Conservation (phyloP, 2,888 invertebrate species). For the Helobdella robusta region DNA sequence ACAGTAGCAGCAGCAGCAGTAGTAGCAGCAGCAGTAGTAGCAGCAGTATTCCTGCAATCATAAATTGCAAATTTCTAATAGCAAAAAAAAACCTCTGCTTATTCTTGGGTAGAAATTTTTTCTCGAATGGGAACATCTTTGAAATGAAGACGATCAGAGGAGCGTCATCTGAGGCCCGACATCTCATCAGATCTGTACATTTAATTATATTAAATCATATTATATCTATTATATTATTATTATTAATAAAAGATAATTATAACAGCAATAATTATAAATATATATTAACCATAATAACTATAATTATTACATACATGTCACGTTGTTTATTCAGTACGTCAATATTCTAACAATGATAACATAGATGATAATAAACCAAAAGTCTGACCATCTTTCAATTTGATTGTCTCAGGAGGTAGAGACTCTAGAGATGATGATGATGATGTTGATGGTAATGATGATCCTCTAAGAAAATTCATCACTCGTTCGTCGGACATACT, state of each 20-base stretch:
- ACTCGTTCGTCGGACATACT: conserved; percentile 66
- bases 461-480: conserved; percentile 70
- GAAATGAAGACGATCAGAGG: conserved; percentile 70
- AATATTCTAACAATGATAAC: no score
- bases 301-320: no score
- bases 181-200: conserved; percentile 52
- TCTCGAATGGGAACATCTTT: conserved; percentile 78
- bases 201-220: background rate
- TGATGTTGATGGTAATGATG: no score
- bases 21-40: no score
- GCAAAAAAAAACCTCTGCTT: conserved; percentile 56
- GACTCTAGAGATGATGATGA: conserved; percentile 57
- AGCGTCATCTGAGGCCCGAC: conserved; percentile 58
- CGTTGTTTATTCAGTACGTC: no score
- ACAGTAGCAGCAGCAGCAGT: no score
- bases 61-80: no score
- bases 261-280: background rate
- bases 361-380: conserved; percentile 8
- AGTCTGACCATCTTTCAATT: conserved; percentile 56
- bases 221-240: no score
- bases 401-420: conserved; percentile 62
- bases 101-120: conserved; percentile 66
- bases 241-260: background rate
- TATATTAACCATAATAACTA: background rate
- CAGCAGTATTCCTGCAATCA: no score